phyloP scores from a whole-genome alignment of 2,888 invertebrate genomes.

The Polymixis lichenea region DNA sequence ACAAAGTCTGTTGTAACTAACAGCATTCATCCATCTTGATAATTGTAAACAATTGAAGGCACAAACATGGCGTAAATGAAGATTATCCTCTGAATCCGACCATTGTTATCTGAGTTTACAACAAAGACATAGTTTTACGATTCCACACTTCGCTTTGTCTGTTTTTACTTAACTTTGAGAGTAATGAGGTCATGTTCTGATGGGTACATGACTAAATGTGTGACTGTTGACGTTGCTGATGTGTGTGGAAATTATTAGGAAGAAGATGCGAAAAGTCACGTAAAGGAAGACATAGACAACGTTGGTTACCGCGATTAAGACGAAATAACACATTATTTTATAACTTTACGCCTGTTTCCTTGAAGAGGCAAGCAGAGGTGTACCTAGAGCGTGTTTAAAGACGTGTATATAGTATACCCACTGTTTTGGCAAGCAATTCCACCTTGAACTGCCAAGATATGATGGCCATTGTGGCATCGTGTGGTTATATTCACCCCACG shows the following conservation, averaged over 20 bases:
- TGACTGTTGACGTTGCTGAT: neutral
- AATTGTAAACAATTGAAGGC: constrained; percentile 41
- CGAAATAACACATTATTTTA: neutral
- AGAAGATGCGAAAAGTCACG: constrained; percentile 21
- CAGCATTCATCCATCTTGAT: constrained; percentile 12
- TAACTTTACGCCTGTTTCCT: neutral
- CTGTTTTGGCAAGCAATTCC: neutral
- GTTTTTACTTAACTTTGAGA: constrained; percentile 55
- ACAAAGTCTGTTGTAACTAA: constrained; percentile 8
- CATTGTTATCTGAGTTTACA: constrained; percentile 69
- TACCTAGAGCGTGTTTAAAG: too few relatives aligned
- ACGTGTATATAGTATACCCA: too few relatives aligned
- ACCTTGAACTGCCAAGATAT: neutral
- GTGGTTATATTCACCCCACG: neutral
- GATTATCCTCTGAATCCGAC: constrained; percentile 70
- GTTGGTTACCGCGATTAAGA: neutral
- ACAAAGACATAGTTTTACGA: constrained; percentile 65
- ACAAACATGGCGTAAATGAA: constrained; percentile 58
- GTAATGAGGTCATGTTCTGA: constrained; percentile 48
- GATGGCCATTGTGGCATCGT: neutral
- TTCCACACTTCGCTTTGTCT: constrained; percentile 62
- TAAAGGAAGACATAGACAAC: neutral
- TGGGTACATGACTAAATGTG: constrained; percentile 24
- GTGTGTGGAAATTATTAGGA: constrained; percentile 29
- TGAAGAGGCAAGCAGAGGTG: neutral